Evolutionary conservation across 2,113 vertebrate species (phyloP).

Genomic region (Poicephalus gulielmi): DNA sequence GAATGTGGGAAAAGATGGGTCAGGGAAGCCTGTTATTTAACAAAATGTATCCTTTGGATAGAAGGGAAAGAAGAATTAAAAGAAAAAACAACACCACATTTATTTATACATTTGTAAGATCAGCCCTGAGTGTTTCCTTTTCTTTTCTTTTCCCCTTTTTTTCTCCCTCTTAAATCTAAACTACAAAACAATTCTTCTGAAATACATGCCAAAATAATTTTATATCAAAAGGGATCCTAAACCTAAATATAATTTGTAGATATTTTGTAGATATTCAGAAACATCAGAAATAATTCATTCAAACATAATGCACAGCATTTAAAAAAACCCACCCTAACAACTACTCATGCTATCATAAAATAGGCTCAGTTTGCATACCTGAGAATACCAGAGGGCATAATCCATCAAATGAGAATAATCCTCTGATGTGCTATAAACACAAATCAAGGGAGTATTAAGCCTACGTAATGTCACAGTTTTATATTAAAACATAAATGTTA

Average conservation of each 20-base stretch:
- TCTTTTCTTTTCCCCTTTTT: background rate
- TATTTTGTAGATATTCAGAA: background rate
- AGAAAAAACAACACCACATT: background rate
- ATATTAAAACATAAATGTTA: slow-evolving; percentile 45
- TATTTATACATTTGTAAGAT: background rate
- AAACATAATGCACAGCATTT: background rate
- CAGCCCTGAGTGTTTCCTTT: background rate
- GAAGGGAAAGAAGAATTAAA: background rate
- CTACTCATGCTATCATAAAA: background rate
- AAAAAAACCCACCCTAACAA: background rate
- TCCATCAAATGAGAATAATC: background rate
- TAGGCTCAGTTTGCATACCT: background rate
- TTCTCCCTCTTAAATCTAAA: background rate
- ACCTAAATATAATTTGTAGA: background rate
- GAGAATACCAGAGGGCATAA: background rate
- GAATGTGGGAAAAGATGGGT: background rate
- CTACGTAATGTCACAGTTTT: slow-evolving; percentile 21
- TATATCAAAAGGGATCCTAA: background rate
- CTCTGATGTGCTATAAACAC: slow-evolving; percentile 23
- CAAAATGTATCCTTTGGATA: background rate
- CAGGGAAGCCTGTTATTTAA: background rate
- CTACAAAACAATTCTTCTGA: background rate
- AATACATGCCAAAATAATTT: background rate
- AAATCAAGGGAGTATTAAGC: slow-evolving; percentile 31
- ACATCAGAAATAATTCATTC: background rate